Base-by-base conservation (phyloP, 2,797 vertebrate genomes). In the Sebastes kiyomatsui region DNA sequence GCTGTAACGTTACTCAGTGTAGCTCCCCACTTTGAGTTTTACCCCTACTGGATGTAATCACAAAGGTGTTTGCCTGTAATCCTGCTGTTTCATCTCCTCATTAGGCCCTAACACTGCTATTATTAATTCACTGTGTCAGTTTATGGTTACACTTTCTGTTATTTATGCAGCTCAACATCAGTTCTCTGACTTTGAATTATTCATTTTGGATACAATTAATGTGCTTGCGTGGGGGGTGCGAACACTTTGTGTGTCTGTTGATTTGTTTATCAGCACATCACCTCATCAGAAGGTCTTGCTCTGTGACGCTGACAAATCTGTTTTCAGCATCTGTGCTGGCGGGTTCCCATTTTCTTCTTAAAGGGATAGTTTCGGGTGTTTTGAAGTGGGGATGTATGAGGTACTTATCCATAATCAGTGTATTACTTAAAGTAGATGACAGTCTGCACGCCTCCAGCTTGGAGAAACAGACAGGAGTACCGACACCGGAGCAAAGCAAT, bases 131-230 rank as follows among this genome's bases (percentile, higher is more conserved):
- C 85, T 75, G 28, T 86, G 87, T 91, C 90, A 88, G 80, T 91
- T 90, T 90, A 85, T 83, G 87, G 82, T 79, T 87, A 87, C 84
- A 82, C 71, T 84, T 90, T 93, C 68, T 90, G 93, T 95, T 93
- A 95, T 95, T 95, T 88, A 95, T 95, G 88, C 88, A 83, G 87
- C 84, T 93, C 79, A 52, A 89, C 82, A 77, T 88, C 82, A 81
- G 67, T 72, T 85, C 78, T 90, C 83, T 87, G 84, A 88, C 65
- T 68, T 80, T 96, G 90, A 95, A 94, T 95, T 91, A 95, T 95
- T 95, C 85, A 95, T 93, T 75, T 79, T 71, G 79, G 89, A 89
- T 87, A 82, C 84, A 94, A 87, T 95, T 78, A 83, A 65, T 85
- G 78, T 68, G 74, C 1, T 49, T 59, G 76, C 59, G 70, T 2